These are phyloP conservation scores for Rhagoletis pomonella DNA, from an alignment of 1,140 invertebrate species.

Conservation along the genomic window DNA sequence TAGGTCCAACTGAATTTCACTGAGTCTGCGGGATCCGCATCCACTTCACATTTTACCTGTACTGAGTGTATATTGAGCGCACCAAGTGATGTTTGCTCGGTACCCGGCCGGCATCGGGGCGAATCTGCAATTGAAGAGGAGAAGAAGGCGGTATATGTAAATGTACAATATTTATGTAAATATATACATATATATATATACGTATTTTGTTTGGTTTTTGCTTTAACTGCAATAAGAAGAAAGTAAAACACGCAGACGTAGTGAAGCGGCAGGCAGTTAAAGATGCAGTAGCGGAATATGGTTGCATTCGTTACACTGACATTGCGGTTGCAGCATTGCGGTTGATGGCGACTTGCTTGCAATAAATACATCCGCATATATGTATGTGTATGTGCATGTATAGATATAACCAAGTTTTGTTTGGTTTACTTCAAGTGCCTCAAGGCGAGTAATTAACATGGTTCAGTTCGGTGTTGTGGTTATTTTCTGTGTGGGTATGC, in stretches of 20 bases:
- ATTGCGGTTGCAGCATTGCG: slow-evolving; percentile 21
- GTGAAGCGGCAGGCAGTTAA: neutral
- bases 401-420: slow-evolving; percentile 33
- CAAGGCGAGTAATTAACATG: slow-evolving; percentile 58
- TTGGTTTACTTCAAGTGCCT: slow-evolving; percentile 53
- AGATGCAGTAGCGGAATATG: neutral
- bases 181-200: no score
- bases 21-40: slow-evolving; percentile 86
- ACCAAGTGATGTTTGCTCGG: slow-evolving; percentile 78
- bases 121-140: slow-evolving; percentile 75
- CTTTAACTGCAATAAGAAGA: neutral
- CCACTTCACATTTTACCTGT: slow-evolving; percentile 85
- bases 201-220: neutral
- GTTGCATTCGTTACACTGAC: slow-evolving; percentile 41
- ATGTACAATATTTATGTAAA: neutral
- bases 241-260: neutral
- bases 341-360: neutral
- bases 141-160: slow-evolving; percentile 46
- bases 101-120: slow-evolving; percentile 78
- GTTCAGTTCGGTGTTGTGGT: slow-evolving; percentile 54
- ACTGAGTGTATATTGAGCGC: slow-evolving; percentile 79
- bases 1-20: slow-evolving; percentile 87
- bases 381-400: neutral
- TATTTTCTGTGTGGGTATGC: neutral
- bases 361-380: neutral